Base-by-base conservation (phyloP, 2,888 invertebrate genomes). In the Spisula subtruncata region DNA sequence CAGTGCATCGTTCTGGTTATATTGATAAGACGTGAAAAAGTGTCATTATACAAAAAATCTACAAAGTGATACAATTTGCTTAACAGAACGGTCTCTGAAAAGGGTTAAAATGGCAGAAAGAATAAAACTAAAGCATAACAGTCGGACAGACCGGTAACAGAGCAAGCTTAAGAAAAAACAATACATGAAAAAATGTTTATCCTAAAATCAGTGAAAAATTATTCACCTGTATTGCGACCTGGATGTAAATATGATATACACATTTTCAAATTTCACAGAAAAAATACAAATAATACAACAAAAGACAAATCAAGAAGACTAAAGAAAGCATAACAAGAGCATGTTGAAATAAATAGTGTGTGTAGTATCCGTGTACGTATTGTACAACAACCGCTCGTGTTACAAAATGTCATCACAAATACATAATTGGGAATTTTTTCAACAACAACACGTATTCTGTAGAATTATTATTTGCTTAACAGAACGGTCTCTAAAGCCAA, bases 1-100 rank as follows among this genome's bases (percentile, higher is more conserved):
- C 89, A 91, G 87, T 86, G 89, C 85, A 41, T 41, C 41, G 81
- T 90, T 82, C 89, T 88, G 83, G 35, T 75, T 35, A 75, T 66
- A 10, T 32, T 75, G 35, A 75, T 35, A 75, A 75, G 35, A 75
- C 6, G 35, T 75, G 29, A 35, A 75, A n/a, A 25, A 75, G 75
- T 75, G 75, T 75, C 32, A 75, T 10, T 75, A 75, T 25, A 75
- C 35, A 32, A 75, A 75, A 60, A 75, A 75, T 35, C 18, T 75
- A 75, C 75, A 75, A 35, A 25, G 83, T 82, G 56, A 46, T n/a
- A 54, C 51, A 82, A 32, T 16, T 41, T 56, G 54, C 35, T 60
- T 32, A 25, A 83, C 20, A 54, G 10, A 83, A 83, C 18, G 16
- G 41, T 83, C 32, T 54, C 35, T 12, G 35, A 83, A 25, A 48